phyloP scores from a whole-genome alignment of 2,113 vertebrate species.

The Ceyx melanurus region DNA sequence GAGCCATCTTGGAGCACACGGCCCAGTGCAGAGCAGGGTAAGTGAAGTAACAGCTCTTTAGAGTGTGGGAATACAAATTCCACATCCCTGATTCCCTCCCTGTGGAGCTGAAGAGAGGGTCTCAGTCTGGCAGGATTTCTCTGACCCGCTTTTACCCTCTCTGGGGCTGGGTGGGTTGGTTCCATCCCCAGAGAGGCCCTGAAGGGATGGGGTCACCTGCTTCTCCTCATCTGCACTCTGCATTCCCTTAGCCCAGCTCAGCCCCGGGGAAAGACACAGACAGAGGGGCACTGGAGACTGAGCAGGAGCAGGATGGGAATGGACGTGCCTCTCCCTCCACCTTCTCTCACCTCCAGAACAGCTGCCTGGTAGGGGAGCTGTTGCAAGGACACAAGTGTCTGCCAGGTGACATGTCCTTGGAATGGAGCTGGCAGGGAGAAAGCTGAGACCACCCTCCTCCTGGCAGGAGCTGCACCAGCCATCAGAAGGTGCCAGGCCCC shows the following conservation, averaged over 20 bases:
- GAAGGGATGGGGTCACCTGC: not conserved
- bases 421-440: not conserved
- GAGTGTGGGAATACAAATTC: not conserved
- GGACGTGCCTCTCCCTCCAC: not conserved
- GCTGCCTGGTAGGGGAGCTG: not conserved
- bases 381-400: not conserved
- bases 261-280: not conserved
- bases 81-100: not conserved
- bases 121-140: not conserved
- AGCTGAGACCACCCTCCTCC: not conserved
- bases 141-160: not conserved
- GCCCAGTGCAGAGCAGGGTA: not conserved
- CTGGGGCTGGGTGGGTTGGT: not conserved
- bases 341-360: not conserved
- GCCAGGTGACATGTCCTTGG: not conserved
- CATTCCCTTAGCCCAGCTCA: not conserved
- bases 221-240: accelerated
- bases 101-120: not conserved
- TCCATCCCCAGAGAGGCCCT: not conserved
- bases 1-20: not conserved
- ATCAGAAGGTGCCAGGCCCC: not conserved
- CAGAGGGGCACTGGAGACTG: no score
- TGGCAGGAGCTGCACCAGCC: not conserved
- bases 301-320: accelerated
- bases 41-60: not conserved